Evolutionary conservation across 2,888 invertebrate species (phyloP).

Genomic region (Agrochola litura): DNA sequence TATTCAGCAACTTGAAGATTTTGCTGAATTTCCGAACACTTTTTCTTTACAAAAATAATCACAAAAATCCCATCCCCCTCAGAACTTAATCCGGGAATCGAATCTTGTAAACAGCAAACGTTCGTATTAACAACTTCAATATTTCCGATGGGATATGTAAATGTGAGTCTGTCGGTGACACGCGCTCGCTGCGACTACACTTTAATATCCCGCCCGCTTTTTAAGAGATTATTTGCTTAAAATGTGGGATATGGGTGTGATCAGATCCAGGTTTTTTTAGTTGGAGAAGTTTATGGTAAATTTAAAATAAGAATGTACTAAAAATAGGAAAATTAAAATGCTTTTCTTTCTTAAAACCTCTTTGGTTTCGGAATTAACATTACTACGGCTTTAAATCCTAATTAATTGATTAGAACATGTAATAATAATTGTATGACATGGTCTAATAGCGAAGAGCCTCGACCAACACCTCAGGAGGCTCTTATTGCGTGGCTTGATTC

Average conservation of each 20-base stretch:
- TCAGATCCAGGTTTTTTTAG: background rate
- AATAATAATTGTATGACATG: too few relatives aligned
- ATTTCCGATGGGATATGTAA: slow-evolving; percentile 65
- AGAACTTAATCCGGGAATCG: slow-evolving; percentile 26
- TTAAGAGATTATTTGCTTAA: slow-evolving; percentile 56
- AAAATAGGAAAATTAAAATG: too few relatives aligned
- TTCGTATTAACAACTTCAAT: slow-evolving; percentile 63
- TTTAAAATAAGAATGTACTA: background rate
- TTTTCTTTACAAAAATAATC: background rate
- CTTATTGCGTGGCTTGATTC: too few relatives aligned
- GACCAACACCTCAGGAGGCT: too few relatives aligned
- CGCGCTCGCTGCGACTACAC: slow-evolving; percentile 41
- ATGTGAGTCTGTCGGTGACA: slow-evolving; percentile 61
- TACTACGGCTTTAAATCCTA: too few relatives aligned
- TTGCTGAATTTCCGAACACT: background rate
- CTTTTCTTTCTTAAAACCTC: background rate
- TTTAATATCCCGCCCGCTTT: slow-evolving; percentile 64
- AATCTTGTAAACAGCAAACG: slow-evolving; percentile 55
- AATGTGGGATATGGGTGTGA: slow-evolving; percentile 23
- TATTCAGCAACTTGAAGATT: too few relatives aligned
- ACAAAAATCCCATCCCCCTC: background rate
- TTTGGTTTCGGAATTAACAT: background rate
- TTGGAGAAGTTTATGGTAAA: background rate
- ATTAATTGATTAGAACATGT: background rate
- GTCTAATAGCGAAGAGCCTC: too few relatives aligned